Conservation (phyloP, 2,888 invertebrate genomes). For the Ophion slaviceki region DNA sequence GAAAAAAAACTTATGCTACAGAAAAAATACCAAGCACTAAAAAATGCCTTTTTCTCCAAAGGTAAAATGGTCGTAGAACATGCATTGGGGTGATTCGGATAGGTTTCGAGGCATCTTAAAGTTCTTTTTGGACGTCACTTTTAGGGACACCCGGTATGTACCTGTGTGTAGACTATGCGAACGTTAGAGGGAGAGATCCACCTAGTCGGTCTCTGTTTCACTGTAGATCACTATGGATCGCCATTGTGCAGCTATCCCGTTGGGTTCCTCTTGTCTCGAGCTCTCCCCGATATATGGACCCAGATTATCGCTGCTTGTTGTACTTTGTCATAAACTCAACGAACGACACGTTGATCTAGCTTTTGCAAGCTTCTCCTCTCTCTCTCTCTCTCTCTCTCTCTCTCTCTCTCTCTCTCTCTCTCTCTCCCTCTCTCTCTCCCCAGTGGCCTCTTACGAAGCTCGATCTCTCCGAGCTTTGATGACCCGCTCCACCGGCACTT, state of each 20-base stretch:
- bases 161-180: conserved; percentile 45
- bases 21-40: neutral
- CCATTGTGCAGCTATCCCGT: conserved; percentile 59
- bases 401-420: conserved; percentile 25
- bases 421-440: conserved; percentile 30
- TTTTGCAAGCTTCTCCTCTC: conserved; percentile 30
- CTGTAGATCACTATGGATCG: conserved; percentile 55
- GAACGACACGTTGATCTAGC: conserved; percentile 37
- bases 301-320: conserved; percentile 66
- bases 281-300: conserved; percentile 37
- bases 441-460: conserved; percentile 24
- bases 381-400: conserved; percentile 36
- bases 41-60: neutral
- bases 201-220: conserved; percentile 40
- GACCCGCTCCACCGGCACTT: conserved; percentile 4
- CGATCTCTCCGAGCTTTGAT: conserved; percentile 31
- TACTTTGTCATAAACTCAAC: conserved; percentile 34
- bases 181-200: conserved; percentile 45
- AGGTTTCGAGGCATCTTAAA: neutral
- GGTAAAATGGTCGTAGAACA: neutral
- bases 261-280: conserved; percentile 27
- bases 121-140: neutral
- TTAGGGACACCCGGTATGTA: neutral
- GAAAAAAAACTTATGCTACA: neutral
- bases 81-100: neutral